phyloP scores from a whole-genome alignment of 2,113 vertebrate genomes.

The Amblyopsis rosae region DNA sequence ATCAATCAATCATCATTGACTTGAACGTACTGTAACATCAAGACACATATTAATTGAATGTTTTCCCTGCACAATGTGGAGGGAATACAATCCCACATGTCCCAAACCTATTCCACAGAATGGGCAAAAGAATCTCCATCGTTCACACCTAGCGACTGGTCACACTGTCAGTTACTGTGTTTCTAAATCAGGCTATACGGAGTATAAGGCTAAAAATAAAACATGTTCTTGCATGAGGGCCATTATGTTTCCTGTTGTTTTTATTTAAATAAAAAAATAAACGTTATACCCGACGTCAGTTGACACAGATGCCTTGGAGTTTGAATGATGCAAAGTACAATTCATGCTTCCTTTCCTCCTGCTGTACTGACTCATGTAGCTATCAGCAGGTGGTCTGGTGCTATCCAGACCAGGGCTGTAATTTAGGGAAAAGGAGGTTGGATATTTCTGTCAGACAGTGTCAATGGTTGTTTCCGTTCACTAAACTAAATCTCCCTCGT shows the following conservation, averaged over 20 bases:
- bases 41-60: too few relatives aligned
- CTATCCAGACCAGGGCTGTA: conserved; percentile 42
- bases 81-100: too few relatives aligned
- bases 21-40: too few relatives aligned
- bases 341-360: conserved; percentile 42
- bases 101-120: too few relatives aligned
- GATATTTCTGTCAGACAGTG: conserved; percentile 57
- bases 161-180: too few relatives aligned
- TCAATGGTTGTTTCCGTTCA: conserved; percentile 42
- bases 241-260: conserved; percentile 38
- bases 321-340: conserved; percentile 47
- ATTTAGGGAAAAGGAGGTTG: conserved; percentile 54
- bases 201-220: too few relatives aligned
- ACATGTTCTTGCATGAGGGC: too few relatives aligned
- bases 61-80: too few relatives aligned
- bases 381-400: conserved; percentile 51
- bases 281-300: conserved; percentile 28
- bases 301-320: conserved; percentile 31
- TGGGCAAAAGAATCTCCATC: too few relatives aligned
- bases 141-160: too few relatives aligned
- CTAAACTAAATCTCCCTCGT: conserved; percentile 60
- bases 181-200: too few relatives aligned
- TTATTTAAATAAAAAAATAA: conserved; percentile 5
- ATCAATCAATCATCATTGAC: too few relatives aligned
- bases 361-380: conserved; percentile 20